Base-by-base conservation (phyloP, 2,888 invertebrate species). In the Myopa tessellatipennis region DNA sequence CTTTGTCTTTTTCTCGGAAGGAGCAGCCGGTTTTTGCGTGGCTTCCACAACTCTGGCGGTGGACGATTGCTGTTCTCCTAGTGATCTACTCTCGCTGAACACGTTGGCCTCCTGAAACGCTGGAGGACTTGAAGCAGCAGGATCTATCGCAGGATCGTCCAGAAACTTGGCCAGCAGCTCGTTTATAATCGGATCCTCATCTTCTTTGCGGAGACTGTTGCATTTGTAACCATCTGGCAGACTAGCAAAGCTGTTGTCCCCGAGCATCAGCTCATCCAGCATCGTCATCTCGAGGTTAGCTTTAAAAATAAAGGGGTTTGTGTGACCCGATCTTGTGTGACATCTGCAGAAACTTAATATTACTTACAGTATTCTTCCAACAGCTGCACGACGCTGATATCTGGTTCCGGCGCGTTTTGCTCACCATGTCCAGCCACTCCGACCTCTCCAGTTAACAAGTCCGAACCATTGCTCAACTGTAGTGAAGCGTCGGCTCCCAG, bases 181-280 rank as follows among this genome's bases (percentile, higher is more conserved):
- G 8, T 63, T 77, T 12, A 71, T 50, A 4, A 74, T 58, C 6
- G 70, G 50, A 34, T 77, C 61, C 38, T 78, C 70, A 10, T 77
- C 60, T 16, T 55, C 38, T 12, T 5, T 26, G 52, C 10, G 58
- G 4, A 5, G 18, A 38, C 26, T 16, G 16, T 18, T 18, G 10
- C n/a, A 3, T 14, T 16, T 45, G 18, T 12, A 8, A 18, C n/a
- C 14, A 5, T 78, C 75, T n/a, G 55, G 34, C 34, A 73, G 18
- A 55, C 26, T 61, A 58, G 50, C 52, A 18, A 77, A 52, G 16
- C 50, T 77, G 58, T 72, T 26, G 34, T 77, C 77, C 14, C 67
- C 68, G n/a, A 77, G 40, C 69, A 77, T 67, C 16, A 78, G 18
- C 14, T 75, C 75, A 36, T 72, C 70, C 67, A 78, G 67, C 69